Base-by-base conservation (phyloP, 2,113 vertebrate genomes). In the Galemys pyrenaicus region DNA sequence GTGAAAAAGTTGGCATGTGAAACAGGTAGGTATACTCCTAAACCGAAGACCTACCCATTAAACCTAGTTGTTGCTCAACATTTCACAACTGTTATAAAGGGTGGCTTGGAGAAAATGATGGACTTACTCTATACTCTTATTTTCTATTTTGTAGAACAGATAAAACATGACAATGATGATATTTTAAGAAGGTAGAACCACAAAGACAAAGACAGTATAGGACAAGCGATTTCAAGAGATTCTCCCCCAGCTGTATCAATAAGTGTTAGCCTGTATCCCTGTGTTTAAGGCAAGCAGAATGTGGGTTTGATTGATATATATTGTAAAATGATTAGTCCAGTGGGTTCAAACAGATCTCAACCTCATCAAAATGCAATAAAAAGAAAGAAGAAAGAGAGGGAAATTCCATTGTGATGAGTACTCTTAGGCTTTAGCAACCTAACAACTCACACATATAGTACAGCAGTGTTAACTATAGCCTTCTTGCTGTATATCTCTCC, bases 1-100 rank as follows among this genome's bases (percentile, higher is more conserved):
- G 49, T n/a, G 56, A 35, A 94, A 71, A 71, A 73, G 22, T 28
- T 88, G 51, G 28, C 51, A 82, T 91, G n/a, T 79, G 78, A 86
- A 92, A 39, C 15, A 82, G 39, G 17, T 44, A 24, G n/a, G 37
- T n/a, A 62, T 91, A 92, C 68, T 16, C 51, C 37, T 35, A 37
- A 92, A 77, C 67, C 92, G 46, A 39, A 87, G 28, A 78, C 85
- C 8, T 68, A 65, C 37, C 6, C 24, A 39, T 9, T 44, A 65
- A 90, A 41, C 3, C 12, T 44, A 41, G 35, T 16, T 68, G 65
- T 19, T 5, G 71, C 46, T 71, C 3, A 60, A 22, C 9, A 5
- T 56, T 92, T 80, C 73, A 81, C 11, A 54, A n/a, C 46, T 44
- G 19, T 4, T 62, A 54, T 19, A 77, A 82, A 16, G 12, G 5